Conservation (phyloP, 2,888 invertebrate genomes). For the Sphinx pinastri region DNA sequence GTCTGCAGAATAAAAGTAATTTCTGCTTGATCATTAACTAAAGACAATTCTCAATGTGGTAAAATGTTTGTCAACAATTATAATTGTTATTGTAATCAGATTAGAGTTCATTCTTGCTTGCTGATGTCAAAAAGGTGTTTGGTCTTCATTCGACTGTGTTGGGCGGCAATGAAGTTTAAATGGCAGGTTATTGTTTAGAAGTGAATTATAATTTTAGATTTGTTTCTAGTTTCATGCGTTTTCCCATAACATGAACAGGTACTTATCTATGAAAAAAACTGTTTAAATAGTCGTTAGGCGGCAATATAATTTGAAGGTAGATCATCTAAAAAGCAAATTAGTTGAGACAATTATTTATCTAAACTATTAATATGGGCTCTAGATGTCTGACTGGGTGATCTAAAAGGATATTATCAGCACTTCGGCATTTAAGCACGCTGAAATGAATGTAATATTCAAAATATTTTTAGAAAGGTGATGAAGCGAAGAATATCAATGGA, state of each 20-base stretch:
- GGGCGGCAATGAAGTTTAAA: constrained; percentile 8
- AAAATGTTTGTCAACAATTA: not conserved
- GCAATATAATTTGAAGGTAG: not conserved
- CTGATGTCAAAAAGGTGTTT: not conserved
- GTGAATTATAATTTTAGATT: constrained; percentile 20
- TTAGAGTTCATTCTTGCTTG: not conserved
- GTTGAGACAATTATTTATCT: not conserved
- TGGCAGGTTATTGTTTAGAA: constrained; percentile 15
- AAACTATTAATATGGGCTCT: not conserved
- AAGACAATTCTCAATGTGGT: constrained; percentile 34
- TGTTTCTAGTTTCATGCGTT: constrained; percentile 15
- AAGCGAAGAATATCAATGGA: too few species aligned
- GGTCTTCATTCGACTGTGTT: not conserved
- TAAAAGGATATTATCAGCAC: too few species aligned
- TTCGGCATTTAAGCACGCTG: not conserved
- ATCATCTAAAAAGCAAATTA: not conserved
- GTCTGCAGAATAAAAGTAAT: constrained; percentile 32
- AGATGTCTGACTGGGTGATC: too few species aligned
- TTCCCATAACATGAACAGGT: constrained; percentile 17
- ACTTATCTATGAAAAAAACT: not conserved
- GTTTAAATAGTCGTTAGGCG: not conserved
- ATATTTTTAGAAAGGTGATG: too few species aligned
- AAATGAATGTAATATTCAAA: too few species aligned
- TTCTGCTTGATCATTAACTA: constrained; percentile 34
- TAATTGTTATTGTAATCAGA: not conserved